Base-by-base conservation (phyloP, 2,888 invertebrate species). In the Serripes groenlandicus region DNA sequence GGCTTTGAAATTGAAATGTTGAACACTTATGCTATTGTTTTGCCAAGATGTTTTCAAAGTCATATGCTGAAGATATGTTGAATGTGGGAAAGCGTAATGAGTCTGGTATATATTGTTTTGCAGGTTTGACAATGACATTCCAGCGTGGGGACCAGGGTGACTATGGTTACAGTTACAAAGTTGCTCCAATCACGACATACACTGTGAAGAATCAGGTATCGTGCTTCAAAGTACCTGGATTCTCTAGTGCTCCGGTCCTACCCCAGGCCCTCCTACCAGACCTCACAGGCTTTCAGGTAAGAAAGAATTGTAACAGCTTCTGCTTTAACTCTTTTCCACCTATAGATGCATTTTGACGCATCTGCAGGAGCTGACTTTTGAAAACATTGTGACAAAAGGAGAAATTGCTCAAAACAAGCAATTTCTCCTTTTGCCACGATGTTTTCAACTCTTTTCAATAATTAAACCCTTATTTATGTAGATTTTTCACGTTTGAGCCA, bases 91-190 rank as follows among this genome's bases (percentile, higher is more conserved):
- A n/a, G n/a, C n/a, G n/a, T n/a, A n/a, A n/a, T n/a, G n/a, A n/a
- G 21, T 49, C 7, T 49, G 49, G 15, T 21, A 49, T 49, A 21
- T 2, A 7, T 21, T 56, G 23, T 76, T 18, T 74, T 87, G 3
- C 77, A 96, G 96, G 96, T 70, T 97, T 98, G 97, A 98, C 98
- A n/a, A 97, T 97, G 94, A 99, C 98, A 0, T 97, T 97, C 92
- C 98, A 98, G 95, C 93, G 98, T 34, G 95, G 96, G 0, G 95
- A 95, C 0, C 95, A 94, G 78, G 96, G 96, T 4, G 92, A 95
- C 30, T 90, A 75, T 78, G 93, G 93, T 1, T 78, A 71, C 23
- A 88, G 86, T 66, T 92, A 91, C 78, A 94, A 94, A 86, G 95
- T 99, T 66, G 98, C 97, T 0, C 98, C 98, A 0, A 96, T 98